phyloP scores from a whole-genome alignment of 2,113 vertebrate species.

The Gadus macrocephalus region DNA sequence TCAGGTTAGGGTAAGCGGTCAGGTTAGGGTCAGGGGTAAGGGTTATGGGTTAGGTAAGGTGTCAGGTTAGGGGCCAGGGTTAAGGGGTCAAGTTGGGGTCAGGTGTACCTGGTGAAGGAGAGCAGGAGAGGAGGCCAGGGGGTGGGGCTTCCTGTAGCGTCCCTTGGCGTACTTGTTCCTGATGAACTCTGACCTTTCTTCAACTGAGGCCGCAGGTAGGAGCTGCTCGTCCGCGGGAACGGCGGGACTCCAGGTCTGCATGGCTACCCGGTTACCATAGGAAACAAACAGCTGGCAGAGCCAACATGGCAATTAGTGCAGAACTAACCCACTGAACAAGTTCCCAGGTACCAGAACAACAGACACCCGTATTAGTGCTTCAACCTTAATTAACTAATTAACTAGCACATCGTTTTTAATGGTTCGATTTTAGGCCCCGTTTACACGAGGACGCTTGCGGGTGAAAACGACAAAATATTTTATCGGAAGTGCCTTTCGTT shows the following conservation, averaged over 20 bases:
- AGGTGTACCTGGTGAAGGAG: conserved; percentile 66
- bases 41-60: no score
- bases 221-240: conserved; percentile 66
- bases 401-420: conserved; percentile 41
- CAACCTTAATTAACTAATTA: neutral
- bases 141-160: conserved; percentile 65
- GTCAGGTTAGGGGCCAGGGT: no score
- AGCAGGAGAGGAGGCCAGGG: conserved; percentile 48
- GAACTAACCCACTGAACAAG: neutral
- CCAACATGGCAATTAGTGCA: neutral
- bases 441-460: no score
- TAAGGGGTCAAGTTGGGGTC: no score
- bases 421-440: conserved; percentile 44
- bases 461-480: no score
- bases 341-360: no score
- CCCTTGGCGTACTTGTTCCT: conserved; percentile 67
- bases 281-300: conserved; percentile 64
- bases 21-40: no score
- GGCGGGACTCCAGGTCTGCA: conserved; percentile 67
- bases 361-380: conserved; percentile 10
- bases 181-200: conserved; percentile 65
- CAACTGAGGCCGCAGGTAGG: conserved; percentile 39
- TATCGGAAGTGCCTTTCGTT: no score
- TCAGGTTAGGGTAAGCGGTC: no score
- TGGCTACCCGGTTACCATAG: conserved; percentile 68